phyloP scores from a whole-genome alignment of 2,797 vertebrate genomes.

The Hyperoplus immaculatus region DNA sequence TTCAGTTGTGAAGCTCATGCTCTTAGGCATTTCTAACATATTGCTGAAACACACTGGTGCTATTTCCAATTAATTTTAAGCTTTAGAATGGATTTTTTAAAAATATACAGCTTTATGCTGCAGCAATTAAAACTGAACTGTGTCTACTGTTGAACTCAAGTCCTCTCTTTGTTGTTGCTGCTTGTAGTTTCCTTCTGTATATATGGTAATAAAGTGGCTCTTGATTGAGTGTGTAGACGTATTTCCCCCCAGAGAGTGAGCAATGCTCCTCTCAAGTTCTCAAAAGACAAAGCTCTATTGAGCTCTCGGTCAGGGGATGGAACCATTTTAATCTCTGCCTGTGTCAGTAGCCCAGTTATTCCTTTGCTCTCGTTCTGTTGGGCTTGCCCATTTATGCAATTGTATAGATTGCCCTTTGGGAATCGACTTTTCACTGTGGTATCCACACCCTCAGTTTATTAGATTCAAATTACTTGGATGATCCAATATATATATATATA shows the following conservation, averaged over 20 bases:
- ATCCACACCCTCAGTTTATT: constrained; percentile 33
- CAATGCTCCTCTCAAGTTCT: constrained; percentile 59
- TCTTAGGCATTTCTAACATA: constrained; percentile 25
- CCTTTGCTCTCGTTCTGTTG: constrained; percentile 39
- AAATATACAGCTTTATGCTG: constrained; percentile 8
- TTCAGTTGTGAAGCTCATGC: constrained; percentile 23
- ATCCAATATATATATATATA: no score
- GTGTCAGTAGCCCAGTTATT: constrained; percentile 63
- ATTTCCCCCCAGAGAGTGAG: constrained; percentile 30
- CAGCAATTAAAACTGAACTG: constrained; percentile 7
- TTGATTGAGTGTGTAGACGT: constrained; percentile 35
- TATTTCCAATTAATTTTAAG: constrained; percentile 23
- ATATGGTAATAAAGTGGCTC: constrained; percentile 50
- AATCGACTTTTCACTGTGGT: constrained; percentile 42
- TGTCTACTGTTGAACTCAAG: background rate
- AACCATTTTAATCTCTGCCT: constrained; percentile 61
- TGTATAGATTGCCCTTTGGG: constrained; percentile 53
- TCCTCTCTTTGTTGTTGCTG: constrained; percentile 15
- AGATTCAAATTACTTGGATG: constrained; percentile 9
- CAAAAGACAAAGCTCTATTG: constrained; percentile 70
- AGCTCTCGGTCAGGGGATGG: constrained; percentile 61
- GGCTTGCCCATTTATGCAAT: constrained; percentile 59
- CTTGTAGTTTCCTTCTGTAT: constrained; percentile 18
- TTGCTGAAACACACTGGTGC: constrained; percentile 32
- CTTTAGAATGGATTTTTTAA: constrained; percentile 10